Evolutionary conservation across 2,113 vertebrate species (phyloP).

Genomic region (Struthio camelus): DNA sequence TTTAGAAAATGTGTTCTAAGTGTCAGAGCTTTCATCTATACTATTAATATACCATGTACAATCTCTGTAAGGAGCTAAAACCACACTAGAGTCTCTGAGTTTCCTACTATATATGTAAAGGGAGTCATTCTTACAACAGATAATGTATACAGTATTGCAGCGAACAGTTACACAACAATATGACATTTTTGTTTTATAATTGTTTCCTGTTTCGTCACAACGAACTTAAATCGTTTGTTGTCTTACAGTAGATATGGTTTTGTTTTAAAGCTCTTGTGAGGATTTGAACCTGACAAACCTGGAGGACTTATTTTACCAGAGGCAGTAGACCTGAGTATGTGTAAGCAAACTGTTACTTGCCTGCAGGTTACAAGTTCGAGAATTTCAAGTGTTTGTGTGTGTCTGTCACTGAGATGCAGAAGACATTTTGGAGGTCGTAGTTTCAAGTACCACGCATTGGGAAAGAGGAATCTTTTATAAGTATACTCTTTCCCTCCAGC

Average conservation of each 20-base stretch:
- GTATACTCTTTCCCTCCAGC: background rate
- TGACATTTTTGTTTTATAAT: background rate
- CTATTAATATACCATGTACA: background rate
- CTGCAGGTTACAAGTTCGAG: background rate
- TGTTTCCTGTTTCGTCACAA: background rate
- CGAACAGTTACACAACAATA: background rate
- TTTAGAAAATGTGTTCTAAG: background rate
- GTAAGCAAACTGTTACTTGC: background rate
- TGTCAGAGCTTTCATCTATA: background rate
- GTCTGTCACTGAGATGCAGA: background rate
- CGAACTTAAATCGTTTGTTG: background rate
- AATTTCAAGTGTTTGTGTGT: background rate
- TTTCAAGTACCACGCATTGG: background rate
- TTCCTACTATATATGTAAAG: background rate
- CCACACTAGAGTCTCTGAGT: background rate
- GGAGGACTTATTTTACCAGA: background rate
- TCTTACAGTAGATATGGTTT: background rate
- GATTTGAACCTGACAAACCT: background rate
- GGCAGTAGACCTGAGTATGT: background rate
- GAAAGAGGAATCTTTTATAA: background rate
- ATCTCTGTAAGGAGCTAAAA: background rate
- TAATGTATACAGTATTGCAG: background rate
- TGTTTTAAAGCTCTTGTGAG: background rate
- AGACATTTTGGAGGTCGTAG: background rate
- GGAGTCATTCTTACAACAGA: background rate